phyloP scores from a whole-genome alignment of 2,888 invertebrate species.

The Drosophila sordidula region DNA sequence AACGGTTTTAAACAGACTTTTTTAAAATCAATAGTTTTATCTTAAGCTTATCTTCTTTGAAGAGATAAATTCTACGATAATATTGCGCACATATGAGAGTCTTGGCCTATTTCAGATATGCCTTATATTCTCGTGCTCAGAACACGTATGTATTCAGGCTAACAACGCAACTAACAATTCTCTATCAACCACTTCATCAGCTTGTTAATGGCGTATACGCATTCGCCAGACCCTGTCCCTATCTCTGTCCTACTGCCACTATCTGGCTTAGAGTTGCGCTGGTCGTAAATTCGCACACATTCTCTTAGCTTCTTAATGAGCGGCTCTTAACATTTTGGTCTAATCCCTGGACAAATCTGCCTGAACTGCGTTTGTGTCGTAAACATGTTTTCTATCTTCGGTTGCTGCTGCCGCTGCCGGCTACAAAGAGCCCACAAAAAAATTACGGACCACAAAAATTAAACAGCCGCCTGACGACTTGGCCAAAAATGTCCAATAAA shows the following conservation, averaged over 20 bases:
- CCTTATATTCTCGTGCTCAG: neutral
- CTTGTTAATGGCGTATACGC: constrained; percentile 34
- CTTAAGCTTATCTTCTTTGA: neutral
- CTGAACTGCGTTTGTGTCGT: constrained; percentile 64
- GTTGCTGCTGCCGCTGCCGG: constrained; percentile 2
- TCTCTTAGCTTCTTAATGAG: constrained; percentile 66
- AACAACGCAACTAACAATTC: constrained; percentile 18
- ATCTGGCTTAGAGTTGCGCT: constrained; percentile 23
- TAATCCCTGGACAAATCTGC: constrained; percentile 77
- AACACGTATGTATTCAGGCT: neutral
- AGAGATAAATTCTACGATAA: neutral
- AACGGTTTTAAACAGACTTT: too few species aligned
- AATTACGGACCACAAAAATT: constrained; percentile 70
- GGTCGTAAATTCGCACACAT: constrained; percentile 45
- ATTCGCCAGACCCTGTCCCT: neutral
- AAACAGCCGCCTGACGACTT: constrained; percentile 57
- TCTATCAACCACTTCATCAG: constrained; percentile 53
- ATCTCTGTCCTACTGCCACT: constrained; percentile 1
- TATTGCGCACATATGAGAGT: neutral
- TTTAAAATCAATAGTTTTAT: neutral
- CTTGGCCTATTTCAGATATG: neutral
- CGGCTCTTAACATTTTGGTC: constrained; percentile 65
- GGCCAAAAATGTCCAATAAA: constrained; percentile 71
- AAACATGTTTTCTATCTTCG: constrained; percentile 65
- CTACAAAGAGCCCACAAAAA: constrained; percentile 29